Evolutionary conservation across 2,888 invertebrate species (phyloP), one percentile per base, ranked within the genome.

Genomic region (Cosmia trapezina): DNA sequence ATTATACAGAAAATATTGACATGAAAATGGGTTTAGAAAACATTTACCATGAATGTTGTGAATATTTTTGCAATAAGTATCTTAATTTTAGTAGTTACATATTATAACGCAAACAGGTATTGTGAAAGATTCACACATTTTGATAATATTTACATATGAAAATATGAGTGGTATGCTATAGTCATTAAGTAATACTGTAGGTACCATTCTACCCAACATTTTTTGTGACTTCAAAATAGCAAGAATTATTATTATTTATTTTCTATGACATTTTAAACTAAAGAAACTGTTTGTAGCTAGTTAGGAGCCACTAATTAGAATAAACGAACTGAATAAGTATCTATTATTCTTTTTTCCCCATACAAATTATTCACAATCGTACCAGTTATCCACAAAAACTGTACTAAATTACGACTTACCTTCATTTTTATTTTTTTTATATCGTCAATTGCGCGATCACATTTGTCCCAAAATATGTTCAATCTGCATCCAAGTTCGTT

Each of bases 401-500:
- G 17, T 51, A 49, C 0, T 4, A 53, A 60, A 64, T 33, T 49
- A 19, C n/a, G 37, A 53, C 67, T 83, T 93, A 95, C 96, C 94
- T 93, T 91, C 87, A 83, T 66, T 92, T 95, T 93, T 45, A 96
- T 83, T 80, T 91, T 94, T 81, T 90, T 88, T 45, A 96, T 91
- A 75, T 94, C 90, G 4, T 88, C 87, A 22, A 93, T 89, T 2
- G 94, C 93, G 59, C 87, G 88, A 76, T 95, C 94, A 86, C 95
- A 95, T 93, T 94, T 95, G 59, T 89, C 87, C 11, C 90, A 73
- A 79, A 96, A 94, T 6, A 83, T 80, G 57, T 91, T 90, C 63
- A 94, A 91, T 80, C 95, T 90, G n/a, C 86, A 87, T 86, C 94
- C 94, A 85, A 96, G 86, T 77, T 95, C 96, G 72, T 91, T 91